Evolutionary conservation across 2,888 invertebrate genomes (phyloP), one percentile per base, ranked within the genome.

Genomic region (Celastrina argiolus): DNA sequence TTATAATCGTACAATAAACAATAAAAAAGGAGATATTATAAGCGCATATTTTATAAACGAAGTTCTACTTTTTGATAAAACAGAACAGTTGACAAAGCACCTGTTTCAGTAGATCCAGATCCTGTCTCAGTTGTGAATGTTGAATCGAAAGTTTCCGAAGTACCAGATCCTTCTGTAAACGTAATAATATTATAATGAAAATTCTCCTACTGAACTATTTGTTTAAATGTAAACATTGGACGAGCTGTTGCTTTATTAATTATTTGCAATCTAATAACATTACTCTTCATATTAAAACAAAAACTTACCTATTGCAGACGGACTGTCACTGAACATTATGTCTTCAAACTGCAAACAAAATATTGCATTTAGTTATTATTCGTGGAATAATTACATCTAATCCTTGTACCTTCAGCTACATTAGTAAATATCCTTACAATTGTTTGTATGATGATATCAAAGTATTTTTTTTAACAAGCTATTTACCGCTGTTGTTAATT

Each of bases 251-350:
- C 45, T 45, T 18, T n/a, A 42, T 22, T 18, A 18, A 10, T 18
- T 51, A 45, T 45, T 45, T 12, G 4, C 6, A 31, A 5, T 31
- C 31, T n/a, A 4, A 31, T 51, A 22, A 12, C 10, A 51, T 6
- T 51, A 22, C 12, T 18, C 51, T 12, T 22, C 3, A 51, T 51
- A 22, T 12, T 51, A 56, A 28, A 26, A 56, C n/a, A 8, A 31
- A 14, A 36, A n/a, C 61, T 12, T 18, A 39, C 61, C 61, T 22
- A 61, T 39, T 18, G 7, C 72, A 51, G 67, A 68, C 34, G 80
- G 74, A 64, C 74, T 70, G 65, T 83, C 83, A 61, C 82, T 82
- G 63, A 79, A 73, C 79, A 81, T 80, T n/a, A 66, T 51, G n/a
- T 65, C 67, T 41, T 16, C 7, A 8, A 65, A 64, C 63, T 56